Percentiles rank a stretch among this genome's conserved stretches.
phyloP scores from a whole-genome alignment of 2,797 vertebrate species.

The Prionace glauca region DNA sequence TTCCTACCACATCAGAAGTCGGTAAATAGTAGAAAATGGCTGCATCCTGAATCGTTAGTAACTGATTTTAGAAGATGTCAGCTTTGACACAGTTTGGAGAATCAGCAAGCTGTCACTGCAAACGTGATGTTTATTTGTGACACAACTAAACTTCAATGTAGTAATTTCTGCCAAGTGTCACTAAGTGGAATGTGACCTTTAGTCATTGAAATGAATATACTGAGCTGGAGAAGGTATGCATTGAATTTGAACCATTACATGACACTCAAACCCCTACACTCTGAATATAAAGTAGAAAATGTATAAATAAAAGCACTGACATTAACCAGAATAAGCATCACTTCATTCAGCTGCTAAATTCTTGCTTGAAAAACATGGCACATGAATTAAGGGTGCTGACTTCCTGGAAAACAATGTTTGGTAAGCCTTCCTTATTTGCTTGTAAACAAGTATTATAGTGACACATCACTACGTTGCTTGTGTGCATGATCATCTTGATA shows the following conservation, averaged over 20 bases:
- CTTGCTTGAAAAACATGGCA: not conserved
- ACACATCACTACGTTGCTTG: not conserved
- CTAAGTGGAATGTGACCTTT: not conserved
- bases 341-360: not conserved
- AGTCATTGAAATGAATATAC: not conserved
- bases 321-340: not conserved
- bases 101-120: not conserved
- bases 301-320: not conserved
- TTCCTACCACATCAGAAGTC: not conserved
- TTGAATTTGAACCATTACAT: not conserved
- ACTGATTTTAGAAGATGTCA: not conserved
- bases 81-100: conserved; percentile 5
- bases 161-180: not conserved
- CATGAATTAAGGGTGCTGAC: not conserved
- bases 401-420: conserved; percentile 2
- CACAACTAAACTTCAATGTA: not conserved
- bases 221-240: not conserved
- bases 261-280: not conserved
- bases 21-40: not conserved
- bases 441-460: not conserved
- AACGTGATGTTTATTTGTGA: not conserved
- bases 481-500: not conserved
- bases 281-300: not conserved
- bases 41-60: not conserved
- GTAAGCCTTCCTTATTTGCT: conserved; percentile 21